A percentile compares a stretch with the other conserved stretches of the same genome.
phyloP scores from a whole-genome alignment of 2,797 vertebrate species.

The Acrocephalus scirpaceus region DNA sequence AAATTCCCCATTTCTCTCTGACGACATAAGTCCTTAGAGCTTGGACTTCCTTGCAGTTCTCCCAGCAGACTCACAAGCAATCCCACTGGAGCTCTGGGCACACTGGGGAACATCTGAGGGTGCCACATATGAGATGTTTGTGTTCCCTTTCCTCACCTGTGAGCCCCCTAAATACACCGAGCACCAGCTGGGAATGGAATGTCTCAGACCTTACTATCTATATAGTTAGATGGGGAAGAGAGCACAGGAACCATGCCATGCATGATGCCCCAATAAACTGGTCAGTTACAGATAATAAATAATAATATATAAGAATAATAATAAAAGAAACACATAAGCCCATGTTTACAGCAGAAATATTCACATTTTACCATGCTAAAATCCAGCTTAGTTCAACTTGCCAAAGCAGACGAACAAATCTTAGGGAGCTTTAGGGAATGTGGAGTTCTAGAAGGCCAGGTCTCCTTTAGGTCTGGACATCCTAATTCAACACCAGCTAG shows the following conservation, averaged over 20 bases:
- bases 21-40: background rate
- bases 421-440: background rate
- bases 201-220: background rate
- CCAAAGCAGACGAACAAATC: background rate
- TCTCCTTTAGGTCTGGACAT: constrained; percentile 37
- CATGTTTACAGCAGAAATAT: background rate
- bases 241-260: background rate
- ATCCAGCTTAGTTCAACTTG: background rate
- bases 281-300: background rate
- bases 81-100: background rate
- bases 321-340: background rate
- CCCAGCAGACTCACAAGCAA: background rate
- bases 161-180: background rate
- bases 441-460: background rate
- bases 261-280: background rate
- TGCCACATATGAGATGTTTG: background rate
- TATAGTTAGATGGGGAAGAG: background rate
- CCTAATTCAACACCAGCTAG: constrained; percentile 45
- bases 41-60: background rate
- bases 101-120: fast-evolving
- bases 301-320: background rate
- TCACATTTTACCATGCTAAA: background rate
- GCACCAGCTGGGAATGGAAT: background rate
- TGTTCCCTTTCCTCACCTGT: background rate
- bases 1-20: background rate